phyloP scores from a whole-genome alignment of 2,113 vertebrate species.

The Campylorhamphus procurvoides region DNA sequence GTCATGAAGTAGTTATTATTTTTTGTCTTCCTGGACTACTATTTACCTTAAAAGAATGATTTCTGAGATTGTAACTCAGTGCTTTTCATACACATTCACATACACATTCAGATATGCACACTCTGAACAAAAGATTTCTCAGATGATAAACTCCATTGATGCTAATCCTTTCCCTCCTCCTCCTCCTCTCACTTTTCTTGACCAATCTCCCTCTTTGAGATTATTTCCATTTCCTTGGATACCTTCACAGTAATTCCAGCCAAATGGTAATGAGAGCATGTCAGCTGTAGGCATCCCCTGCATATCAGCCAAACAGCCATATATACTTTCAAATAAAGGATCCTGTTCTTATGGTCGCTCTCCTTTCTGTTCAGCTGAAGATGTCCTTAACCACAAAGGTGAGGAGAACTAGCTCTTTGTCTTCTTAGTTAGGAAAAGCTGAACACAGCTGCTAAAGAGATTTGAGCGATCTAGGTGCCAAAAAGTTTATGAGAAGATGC shows the following conservation, averaged over 20 bases:
- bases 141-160: not conserved
- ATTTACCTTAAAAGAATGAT: not conserved
- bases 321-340: not conserved
- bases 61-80: not conserved
- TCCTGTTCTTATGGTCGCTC: not conserved
- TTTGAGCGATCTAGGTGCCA: not conserved
- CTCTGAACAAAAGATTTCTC: not conserved
- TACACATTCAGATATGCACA: too few relatives aligned
- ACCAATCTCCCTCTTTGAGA: not conserved
- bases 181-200: not conserved
- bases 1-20: not conserved
- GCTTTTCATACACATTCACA: not conserved
- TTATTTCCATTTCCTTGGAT: slow-evolving; percentile 47
- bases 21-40: not conserved
- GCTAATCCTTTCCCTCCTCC: not conserved
- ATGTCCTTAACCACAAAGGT: not conserved
- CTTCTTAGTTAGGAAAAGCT: not conserved
- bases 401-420: not conserved
- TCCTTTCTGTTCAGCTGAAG: not conserved
- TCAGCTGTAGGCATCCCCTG: not conserved
- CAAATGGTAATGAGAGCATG: not conserved
- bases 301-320: not conserved
- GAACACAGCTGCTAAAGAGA: not conserved
- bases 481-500: not conserved
- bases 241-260: not conserved